Base-by-base conservation (phyloP, 2,888 invertebrate species). In the Chrysolina americana region DNA sequence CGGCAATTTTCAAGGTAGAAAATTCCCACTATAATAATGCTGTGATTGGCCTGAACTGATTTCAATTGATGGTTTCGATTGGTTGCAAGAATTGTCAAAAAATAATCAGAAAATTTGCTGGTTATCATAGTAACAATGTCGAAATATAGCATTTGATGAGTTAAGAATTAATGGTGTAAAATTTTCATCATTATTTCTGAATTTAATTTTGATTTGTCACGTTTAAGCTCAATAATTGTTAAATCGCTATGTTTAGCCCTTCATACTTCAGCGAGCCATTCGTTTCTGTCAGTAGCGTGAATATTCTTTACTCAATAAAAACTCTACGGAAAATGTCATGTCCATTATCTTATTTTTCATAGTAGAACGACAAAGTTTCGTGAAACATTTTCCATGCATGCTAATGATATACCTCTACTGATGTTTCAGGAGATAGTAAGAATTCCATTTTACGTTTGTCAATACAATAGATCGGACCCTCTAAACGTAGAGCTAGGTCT, bases 381-480 rank as follows among this genome's bases (percentile, higher is more conserved):
- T 47, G 70, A 70, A 70, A 68, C 53, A 53, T 68, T 74, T 71
- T 71, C 68, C 65, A 47, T 68, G 71, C 75, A 75, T 62, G 74
- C 63, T 75, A 77, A 76, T 76, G 73, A 73, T 59, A 73, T 68
- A 73, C 59, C 70, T 69, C 71, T 65, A 66, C 65, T 70, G 78
- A 74, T 75, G 62, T 75, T 76, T 76, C 70, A 66, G 65, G 47
- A 75, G 78, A 75, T 75, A 70, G 41, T 47, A 72, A 75, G 75
- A 68, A 59, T 65, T 73, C 73, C 71, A 70, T 73, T 73, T 74
- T 69, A 76, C 75, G 69, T 75, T 71, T 76, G 76, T 76, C 76
- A 76, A 75, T 75, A 71, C 76, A 76, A 78, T 75, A 62, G 69
- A 73, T 68, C 73, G 74, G 70, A 74, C 78, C 76, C 77, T 75